Conservation (phyloP, 2,888 invertebrate species). For the Celastrina argiolus region DNA sequence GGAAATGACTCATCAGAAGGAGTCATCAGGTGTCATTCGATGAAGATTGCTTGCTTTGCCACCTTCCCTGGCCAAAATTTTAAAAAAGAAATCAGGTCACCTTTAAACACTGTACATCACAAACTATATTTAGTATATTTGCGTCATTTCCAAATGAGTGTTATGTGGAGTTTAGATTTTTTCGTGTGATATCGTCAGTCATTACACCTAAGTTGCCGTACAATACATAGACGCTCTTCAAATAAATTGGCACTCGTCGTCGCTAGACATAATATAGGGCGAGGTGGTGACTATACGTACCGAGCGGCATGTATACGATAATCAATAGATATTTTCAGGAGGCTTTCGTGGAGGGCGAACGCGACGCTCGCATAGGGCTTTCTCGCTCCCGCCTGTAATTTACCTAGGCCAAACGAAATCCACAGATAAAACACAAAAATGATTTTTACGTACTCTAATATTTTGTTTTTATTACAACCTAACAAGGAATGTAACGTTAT, state of each 20-base stretch:
- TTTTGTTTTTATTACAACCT: no score
- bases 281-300: slow-evolving; percentile 62
- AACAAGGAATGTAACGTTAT: no score
- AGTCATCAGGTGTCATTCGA: no score
- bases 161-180: slow-evolving; percentile 8
- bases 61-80: not conserved
- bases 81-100: not conserved
- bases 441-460: slow-evolving; percentile 25
- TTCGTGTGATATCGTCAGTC: slow-evolving; percentile 1
- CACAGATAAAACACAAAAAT: slow-evolving; percentile 38
- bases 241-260: slow-evolving; percentile 74
- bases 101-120: not conserved
- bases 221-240: slow-evolving; percentile 50
- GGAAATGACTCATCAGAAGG: no score
- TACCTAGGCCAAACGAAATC: slow-evolving; percentile 52
- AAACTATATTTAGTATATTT: not conserved
- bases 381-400: slow-evolving; percentile 66
- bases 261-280: slow-evolving; percentile 63
- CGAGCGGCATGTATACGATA: slow-evolving; percentile 68
- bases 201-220: slow-evolving; percentile 4
- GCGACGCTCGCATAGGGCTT: slow-evolving; percentile 49
- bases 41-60: not conserved
- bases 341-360: slow-evolving; percentile 69
- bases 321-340: slow-evolving; percentile 79
- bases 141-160: slow-evolving; percentile 4